Base-by-base conservation (phyloP, 2,888 invertebrate genomes). In the Drosophila ezoana region DNA sequence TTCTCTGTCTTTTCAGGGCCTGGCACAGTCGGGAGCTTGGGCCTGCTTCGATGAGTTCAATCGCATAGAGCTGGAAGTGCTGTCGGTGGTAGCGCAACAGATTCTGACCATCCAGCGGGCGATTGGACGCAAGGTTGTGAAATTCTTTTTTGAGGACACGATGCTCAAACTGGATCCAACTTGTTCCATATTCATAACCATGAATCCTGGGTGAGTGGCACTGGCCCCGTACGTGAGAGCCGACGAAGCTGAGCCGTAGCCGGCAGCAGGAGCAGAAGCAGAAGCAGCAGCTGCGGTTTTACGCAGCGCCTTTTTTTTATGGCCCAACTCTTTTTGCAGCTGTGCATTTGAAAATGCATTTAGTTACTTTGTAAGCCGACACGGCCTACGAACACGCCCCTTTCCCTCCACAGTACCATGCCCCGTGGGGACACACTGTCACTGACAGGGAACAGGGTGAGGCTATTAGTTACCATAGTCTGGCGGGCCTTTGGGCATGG, bases 41-140 rank as follows among this genome's bases (percentile, higher is more conserved):
- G 96, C 97, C 9, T 98, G 98, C 91, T 98, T 98, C 93, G 98
- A 98, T 91, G 98, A 98, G 93, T 98, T 98, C 93, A 98, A 98
- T 93, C 95, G 98, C 74, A 98, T 98, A 80, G 97, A 98, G 90
- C 93, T 98, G 89, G 98, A 98, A 91, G 98, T 98, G 62, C 92
- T 98, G 61, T 98, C 98, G 3, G 98, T 98, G 65, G 97, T 98
- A 33, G 98, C 98, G 20, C 98, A 98, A 93, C 98, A 98, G 93
- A 97, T 98, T 92, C 94, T 96, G 61, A 96, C 96, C 90, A 97
- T 98, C 91, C 97, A 98, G 93, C 95, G 96, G 88, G 98, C 98
- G 0, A 95, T 98, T 76, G 94, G 95, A 60, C 94, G 96, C 61
- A 94, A 95, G 71, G 93, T 96, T 87, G 96, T 96, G 89, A 95